These are phyloP conservation scores for Augiades crinisus DNA, from an alignment of 2,888 invertebrate genomes.

Conservation along the genomic window DNA sequence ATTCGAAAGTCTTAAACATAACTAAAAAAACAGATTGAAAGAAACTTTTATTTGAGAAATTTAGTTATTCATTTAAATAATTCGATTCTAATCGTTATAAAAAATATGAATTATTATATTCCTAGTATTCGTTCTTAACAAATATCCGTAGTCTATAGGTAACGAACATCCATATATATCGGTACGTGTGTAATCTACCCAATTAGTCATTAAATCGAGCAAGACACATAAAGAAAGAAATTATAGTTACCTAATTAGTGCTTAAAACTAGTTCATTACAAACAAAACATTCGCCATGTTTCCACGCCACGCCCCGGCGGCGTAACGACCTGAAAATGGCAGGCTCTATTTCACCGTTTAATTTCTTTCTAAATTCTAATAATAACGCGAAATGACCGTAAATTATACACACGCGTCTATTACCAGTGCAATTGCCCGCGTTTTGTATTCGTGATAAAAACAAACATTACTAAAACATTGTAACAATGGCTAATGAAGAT, in stretches of 20 bases:
- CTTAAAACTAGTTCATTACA: not conserved
- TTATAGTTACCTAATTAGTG: conserved; percentile 6
- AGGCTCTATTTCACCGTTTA: conserved; percentile 16
- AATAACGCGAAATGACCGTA: conserved; percentile 26
- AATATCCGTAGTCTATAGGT: too few relatives aligned
- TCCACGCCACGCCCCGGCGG: conserved; percentile 19
- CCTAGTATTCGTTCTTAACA: too few relatives aligned
- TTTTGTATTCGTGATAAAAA: conserved; percentile 28
- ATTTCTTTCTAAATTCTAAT: conserved; percentile 22
- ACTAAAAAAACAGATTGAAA: too few relatives aligned
- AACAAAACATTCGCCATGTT: conserved; percentile 3
- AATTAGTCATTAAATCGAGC: too few relatives aligned
- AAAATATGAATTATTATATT: too few relatives aligned
- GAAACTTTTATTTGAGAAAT: too few relatives aligned
- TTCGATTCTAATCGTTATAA: too few relatives aligned
- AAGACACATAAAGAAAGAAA: too few relatives aligned
- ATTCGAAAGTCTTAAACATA: too few relatives aligned
- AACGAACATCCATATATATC: too few relatives aligned
- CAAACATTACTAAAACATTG: conserved; percentile 36
- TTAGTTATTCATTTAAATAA: too few relatives aligned
- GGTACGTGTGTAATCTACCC: too few relatives aligned
- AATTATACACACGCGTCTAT: conserved; percentile 26
- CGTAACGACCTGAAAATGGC: conserved; percentile 25
- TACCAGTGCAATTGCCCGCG: conserved; percentile 28
- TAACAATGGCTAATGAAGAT: conserved; percentile 50